A percentile compares a stretch with the other conserved stretches of the same genome.
These are phyloP conservation scores for Bicyclus anynana DNA, from an alignment of 1,140 invertebrate species.

Conservation along the genomic window DNA sequence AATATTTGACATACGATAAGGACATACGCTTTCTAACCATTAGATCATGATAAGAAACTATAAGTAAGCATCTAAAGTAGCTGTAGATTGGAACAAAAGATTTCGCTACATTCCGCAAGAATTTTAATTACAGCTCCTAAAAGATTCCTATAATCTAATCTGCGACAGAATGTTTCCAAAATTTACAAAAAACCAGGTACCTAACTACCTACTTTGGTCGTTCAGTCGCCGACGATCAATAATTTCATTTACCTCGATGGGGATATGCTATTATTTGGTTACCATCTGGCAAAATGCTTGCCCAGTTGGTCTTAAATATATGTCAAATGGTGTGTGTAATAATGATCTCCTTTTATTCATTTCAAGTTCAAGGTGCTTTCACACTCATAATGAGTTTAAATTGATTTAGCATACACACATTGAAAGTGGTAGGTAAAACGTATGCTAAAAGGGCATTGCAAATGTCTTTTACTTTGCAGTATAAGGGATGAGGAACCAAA, in stretches of 20 bases:
- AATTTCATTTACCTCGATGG: background rate
- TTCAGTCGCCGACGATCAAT: background rate
- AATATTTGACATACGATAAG: no score
- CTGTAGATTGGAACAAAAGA: background rate
- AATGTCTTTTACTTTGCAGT: no score
- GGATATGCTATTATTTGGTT: background rate
- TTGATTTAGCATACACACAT: no score
- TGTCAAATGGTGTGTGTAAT: background rate
- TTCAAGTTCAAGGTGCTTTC: no score
- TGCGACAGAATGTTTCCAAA: background rate
- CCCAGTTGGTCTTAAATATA: background rate
- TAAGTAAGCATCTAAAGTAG: background rate
- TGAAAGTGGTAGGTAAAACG: no score
- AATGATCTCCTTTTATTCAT: no score
- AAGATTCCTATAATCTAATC: background rate
- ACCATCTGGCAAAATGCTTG: background rate
- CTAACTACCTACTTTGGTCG: background rate
- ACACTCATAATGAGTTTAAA: no score
- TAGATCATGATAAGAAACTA: background rate
- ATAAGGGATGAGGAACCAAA: no score
- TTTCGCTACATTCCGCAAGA: background rate
- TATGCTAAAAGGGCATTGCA: no score
- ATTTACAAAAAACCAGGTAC: background rate
- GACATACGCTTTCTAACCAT: no score
- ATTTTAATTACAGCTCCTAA: background rate